Evolutionary conservation across 92 coral and sea anemone genomes (phyloP).

Genomic region (Hydrozoanthus gracilis): DNA sequence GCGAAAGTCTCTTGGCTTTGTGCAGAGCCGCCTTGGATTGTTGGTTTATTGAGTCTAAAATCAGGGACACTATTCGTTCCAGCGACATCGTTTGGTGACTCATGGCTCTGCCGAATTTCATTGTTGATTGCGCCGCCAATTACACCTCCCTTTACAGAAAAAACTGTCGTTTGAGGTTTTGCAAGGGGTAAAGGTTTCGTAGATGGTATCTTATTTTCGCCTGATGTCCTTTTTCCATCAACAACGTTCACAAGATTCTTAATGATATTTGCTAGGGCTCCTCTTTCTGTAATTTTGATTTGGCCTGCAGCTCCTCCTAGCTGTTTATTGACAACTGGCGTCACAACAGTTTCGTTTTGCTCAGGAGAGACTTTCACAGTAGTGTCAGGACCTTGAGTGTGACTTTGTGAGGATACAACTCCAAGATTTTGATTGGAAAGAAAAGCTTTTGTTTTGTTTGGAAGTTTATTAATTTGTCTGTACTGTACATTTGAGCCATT

Average conservation of each 20-base stretch:
- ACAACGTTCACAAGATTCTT: constrained; percentile 7
- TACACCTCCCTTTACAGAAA: constrained; percentile 26
- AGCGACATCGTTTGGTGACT: neutral
- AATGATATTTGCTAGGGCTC: constrained; percentile 8
- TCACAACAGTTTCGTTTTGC: neutral
- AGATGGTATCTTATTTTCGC: neutral
- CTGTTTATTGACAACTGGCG: constrained; percentile 2
- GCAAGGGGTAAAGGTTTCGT: neutral
- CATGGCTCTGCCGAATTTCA: neutral
- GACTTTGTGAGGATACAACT: neutral
- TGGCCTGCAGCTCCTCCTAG: neutral
- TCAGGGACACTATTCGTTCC: neutral
- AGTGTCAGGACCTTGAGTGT: neutral
- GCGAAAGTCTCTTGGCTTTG: neutral
- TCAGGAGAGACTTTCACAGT: constrained; percentile 7
- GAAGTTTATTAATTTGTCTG: neutral
- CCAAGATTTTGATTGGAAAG: neutral
- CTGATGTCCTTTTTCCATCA: neutral
- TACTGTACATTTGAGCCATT: neutral
- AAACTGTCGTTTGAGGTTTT: constrained; percentile 24
- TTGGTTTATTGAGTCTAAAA: neutral
- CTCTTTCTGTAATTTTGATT: constrained; percentile 17
- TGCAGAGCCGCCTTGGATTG: neutral
- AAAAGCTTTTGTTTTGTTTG: neutral
- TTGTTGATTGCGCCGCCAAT: constrained; percentile 41